Evolutionary conservation across 2,888 invertebrate genomes (phyloP).

Genomic region (Carterocephalus palaemon): DNA sequence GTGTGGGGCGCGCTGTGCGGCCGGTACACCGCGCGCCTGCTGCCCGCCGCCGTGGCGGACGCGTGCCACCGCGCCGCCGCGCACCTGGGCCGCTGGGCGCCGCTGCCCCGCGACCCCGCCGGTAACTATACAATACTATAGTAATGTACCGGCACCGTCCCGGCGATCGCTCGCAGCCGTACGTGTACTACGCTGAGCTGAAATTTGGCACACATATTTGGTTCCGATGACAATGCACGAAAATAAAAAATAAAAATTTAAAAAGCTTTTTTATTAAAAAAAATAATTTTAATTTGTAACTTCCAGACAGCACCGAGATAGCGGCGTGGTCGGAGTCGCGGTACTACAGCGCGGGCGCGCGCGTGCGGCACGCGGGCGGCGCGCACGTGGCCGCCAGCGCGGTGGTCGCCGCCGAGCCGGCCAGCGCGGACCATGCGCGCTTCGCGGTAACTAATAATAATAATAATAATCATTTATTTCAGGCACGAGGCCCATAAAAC

Average conservation of each 20-base stretch:
- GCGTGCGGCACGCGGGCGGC: constrained; percentile 83
- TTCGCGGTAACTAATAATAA: constrained; percentile 90
- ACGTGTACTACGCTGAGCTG: constrained; percentile 88
- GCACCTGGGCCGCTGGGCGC: constrained; percentile 90
- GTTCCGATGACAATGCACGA: too few species aligned
- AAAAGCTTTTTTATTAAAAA: too few species aligned
- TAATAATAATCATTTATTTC: too few species aligned
- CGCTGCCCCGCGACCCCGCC: constrained; percentile 18
- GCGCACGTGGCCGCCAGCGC: constrained; percentile 87
- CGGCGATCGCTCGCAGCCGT: constrained; percentile 61
- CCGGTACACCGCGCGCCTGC: constrained; percentile 84
- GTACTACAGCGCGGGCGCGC: constrained; percentile 86
- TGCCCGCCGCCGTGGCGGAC: constrained; percentile 87
- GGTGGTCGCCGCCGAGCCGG: constrained; percentile 93
- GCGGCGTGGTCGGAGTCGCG: constrained; percentile 75
- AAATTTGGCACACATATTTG: too few species aligned
- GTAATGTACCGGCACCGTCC: too few species aligned
- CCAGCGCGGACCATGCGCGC: constrained; percentile 86
- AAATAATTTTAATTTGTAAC: too few species aligned
- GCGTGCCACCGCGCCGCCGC: constrained; percentile 92
- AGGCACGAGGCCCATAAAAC: too few species aligned
- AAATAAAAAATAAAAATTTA: too few species aligned
- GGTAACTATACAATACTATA: too few species aligned
- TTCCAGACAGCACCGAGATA: constrained; percentile 20
- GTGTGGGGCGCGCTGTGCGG: constrained; percentile 92